Conservation (phyloP, 2,113 vertebrate genomes). For the Melanostigma gelatinosum region DNA sequence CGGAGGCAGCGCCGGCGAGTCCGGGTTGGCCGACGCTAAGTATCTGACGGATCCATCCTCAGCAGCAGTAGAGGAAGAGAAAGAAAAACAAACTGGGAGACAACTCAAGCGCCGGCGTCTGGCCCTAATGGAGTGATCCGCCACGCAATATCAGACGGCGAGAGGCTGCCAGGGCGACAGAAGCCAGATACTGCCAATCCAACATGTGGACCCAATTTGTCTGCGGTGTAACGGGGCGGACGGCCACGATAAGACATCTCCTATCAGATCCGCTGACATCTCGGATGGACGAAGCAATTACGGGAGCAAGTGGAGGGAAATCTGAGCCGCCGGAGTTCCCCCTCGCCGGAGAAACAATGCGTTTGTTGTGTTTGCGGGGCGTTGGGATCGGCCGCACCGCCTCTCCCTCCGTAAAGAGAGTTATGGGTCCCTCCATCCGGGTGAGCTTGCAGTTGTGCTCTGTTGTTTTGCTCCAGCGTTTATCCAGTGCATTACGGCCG, state of each 20-base stretch:
- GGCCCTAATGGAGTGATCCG: slow-evolving; percentile 48
- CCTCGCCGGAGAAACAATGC: slow-evolving; percentile 44
- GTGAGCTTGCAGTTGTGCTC: slow-evolving; percentile 33
- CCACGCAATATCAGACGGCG: slow-evolving; percentile 47
- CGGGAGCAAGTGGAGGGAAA: slow-evolving; percentile 64
- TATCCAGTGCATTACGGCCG: slow-evolving; percentile 35
- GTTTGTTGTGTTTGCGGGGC: slow-evolving; percentile 56
- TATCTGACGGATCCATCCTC: slow-evolving; percentile 61
- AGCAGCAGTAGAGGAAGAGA: background rate
- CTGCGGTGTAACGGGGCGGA: slow-evolving; percentile 48
- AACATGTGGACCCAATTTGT: slow-evolving; percentile 72
- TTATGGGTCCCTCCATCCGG: slow-evolving; percentile 18
- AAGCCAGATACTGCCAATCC: slow-evolving; percentile 54
- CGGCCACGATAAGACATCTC: slow-evolving; percentile 70
- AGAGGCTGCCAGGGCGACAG: slow-evolving; percentile 51
- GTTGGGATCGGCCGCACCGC: slow-evolving; percentile 25
- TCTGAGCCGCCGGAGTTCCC: slow-evolving; percentile 45
- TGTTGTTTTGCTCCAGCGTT: slow-evolving; percentile 45
- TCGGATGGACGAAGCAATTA: slow-evolving; percentile 78
- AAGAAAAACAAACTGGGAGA: background rate
- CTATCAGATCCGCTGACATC: slow-evolving; percentile 75
- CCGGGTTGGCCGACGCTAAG: slow-evolving; percentile 53
- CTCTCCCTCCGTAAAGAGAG: slow-evolving; percentile 4
- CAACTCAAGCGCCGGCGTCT: slow-evolving; percentile 27
- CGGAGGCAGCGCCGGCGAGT: slow-evolving; percentile 13